These are phyloP conservation scores for Heteractis magnifica DNA, from an alignment of 92 coral and sea anemone genomes.

Conservation along the genomic window DNA sequence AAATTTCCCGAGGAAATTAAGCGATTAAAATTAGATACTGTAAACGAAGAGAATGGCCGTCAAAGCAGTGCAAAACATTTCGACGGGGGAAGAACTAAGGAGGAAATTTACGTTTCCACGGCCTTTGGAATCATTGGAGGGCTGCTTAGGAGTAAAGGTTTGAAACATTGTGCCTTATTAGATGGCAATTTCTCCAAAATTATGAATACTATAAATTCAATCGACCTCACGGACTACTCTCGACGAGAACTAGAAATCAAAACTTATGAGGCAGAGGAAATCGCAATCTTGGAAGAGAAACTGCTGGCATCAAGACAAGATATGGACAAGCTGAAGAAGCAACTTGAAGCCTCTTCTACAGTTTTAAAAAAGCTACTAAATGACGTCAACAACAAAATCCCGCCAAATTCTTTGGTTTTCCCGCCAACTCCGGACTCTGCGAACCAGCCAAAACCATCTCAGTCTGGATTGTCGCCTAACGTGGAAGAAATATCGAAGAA, in stretches of 20 bases:
- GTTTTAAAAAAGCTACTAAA: neutral
- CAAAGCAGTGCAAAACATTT: conserved; percentile 3
- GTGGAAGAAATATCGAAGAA: neutral
- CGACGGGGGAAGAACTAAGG: conserved; percentile 1
- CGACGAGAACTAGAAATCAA: neutral
- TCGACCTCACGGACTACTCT: neutral
- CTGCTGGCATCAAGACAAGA: neutral
- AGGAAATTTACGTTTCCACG: conserved; percentile 14
- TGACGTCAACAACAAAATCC: neutral
- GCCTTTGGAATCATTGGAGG: conserved; percentile 19
- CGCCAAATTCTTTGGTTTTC: neutral
- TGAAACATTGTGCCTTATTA: neutral
- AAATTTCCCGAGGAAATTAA: conserved; percentile 18
- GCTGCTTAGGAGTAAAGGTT: neutral
- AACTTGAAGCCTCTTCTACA: neutral
- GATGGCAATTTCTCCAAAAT: neutral
- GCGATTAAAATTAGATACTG: neutral
- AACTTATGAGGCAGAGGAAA: neutral
- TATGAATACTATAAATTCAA: neutral
- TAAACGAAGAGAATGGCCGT: neutral
- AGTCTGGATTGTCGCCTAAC: neutral
- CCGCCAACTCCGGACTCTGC: neutral
- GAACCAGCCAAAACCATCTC: neutral
- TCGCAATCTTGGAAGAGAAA: neutral
- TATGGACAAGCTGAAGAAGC: neutral